A percentile compares a stretch with the other conserved stretches of the same genome.
Conservation (phyloP, 2,797 vertebrate genomes). For the Enteromius paludinosus region DNA sequence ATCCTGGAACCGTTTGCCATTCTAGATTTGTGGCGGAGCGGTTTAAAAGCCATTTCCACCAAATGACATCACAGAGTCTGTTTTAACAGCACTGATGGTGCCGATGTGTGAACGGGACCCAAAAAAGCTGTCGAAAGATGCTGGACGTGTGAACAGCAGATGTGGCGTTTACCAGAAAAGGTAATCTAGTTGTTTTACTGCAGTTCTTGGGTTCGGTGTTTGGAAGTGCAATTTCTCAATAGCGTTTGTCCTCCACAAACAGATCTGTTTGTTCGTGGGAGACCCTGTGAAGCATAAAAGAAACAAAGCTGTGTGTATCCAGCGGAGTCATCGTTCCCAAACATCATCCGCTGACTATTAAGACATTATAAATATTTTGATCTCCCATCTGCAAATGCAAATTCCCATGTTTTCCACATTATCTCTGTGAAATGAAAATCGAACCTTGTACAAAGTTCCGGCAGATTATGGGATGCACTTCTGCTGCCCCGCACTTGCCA, state of each 20-base stretch:
- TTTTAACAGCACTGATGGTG: conserved; percentile 2
- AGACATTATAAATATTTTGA: conserved; percentile 27
- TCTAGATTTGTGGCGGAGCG: neutral
- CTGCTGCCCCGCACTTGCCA: conserved; percentile 19
- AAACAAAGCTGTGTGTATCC: conserved; percentile 12
- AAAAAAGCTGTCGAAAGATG: neutral
- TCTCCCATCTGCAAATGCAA: neutral
- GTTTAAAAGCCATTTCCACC: neutral
- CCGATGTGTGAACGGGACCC: conserved; percentile 1
- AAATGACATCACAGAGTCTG: neutral
- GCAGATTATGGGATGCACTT: neutral
- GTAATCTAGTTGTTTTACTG: neutral
- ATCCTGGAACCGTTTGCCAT: neutral
- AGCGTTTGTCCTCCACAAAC: conserved; percentile 8
- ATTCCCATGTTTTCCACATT: neutral
- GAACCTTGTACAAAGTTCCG: neutral
- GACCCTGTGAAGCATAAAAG: neutral
- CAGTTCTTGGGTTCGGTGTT: too few species aligned
- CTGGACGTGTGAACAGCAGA: neutral
- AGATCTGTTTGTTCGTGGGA: conserved; percentile 7
- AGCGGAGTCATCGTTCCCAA: neutral
- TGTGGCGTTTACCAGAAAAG: conserved; percentile 3
- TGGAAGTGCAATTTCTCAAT: conserved; percentile 10
- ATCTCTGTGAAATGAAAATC: neutral
- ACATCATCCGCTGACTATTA: conserved; percentile 13